Percentiles rank a stretch among this genome's conserved stretches.
These are phyloP conservation scores for Dasysyrphus tricinctus DNA, from an alignment of 2,888 invertebrate species.

Conservation along the genomic window DNA sequence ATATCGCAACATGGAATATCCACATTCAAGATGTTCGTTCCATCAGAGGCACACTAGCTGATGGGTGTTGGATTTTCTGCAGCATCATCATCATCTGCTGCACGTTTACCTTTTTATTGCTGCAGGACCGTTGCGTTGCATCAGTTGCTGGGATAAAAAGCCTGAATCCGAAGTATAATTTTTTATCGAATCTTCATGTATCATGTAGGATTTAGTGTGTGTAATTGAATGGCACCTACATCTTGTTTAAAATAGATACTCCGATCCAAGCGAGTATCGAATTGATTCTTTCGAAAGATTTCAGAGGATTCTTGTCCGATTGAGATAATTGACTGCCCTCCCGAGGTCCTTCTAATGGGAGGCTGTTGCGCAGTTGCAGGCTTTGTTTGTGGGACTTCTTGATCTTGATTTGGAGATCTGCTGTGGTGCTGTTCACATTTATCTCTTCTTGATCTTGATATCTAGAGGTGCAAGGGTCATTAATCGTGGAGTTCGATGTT, in stretches of 20 bases:
- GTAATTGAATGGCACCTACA: constrained; percentile 76
- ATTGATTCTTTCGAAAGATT: constrained; percentile 53
- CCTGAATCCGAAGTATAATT: constrained; percentile 39
- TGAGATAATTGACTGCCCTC: constrained; percentile 59
- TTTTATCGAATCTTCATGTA: constrained; percentile 73
- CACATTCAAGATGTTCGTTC: constrained; percentile 61
- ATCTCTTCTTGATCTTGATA: constrained; percentile 67
- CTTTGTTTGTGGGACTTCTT: constrained; percentile 10
- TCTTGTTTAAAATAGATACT: constrained; percentile 73
- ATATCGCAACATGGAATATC: constrained; percentile 61
- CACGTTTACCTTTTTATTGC: constrained; percentile 14
- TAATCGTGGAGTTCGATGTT: constrained; percentile 65
- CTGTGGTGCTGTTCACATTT: constrained; percentile 31
- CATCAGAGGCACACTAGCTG: constrained; percentile 2
- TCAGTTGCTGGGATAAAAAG: background rate
- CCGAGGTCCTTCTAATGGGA: constrained; percentile 50
- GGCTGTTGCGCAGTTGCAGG: background rate
- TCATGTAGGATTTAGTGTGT: constrained; percentile 75
- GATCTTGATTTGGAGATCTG: constrained; percentile 52
- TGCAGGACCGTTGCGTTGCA: background rate
- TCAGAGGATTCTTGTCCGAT: constrained; percentile 27
- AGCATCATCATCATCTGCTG: constrained; percentile 27
- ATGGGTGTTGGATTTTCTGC: constrained; percentile 59
- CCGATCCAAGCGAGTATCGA: constrained; percentile 21
- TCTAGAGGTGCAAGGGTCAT: constrained; percentile 69